These are phyloP conservation scores for Pseudonaja textilis DNA, from an alignment of 2,113 vertebrate genomes.

Conservation along the genomic window DNA sequence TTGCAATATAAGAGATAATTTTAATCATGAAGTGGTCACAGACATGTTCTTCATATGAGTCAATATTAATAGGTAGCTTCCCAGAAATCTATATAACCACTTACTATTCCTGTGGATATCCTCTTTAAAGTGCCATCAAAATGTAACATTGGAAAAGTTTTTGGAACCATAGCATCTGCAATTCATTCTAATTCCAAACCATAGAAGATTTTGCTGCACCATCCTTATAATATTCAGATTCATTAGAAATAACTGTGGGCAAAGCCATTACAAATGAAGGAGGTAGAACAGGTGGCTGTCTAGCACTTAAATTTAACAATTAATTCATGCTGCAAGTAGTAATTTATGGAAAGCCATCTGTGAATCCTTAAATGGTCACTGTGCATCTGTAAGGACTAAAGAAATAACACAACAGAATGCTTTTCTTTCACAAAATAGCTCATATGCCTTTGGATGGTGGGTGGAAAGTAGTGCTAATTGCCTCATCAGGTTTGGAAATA, in stretches of 20 bases:
- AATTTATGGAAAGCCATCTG: slow-evolving; percentile 25
- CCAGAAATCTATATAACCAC: not conserved
- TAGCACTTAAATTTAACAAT: slow-evolving; percentile 26
- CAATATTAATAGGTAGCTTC: not conserved
- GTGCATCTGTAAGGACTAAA: not conserved
- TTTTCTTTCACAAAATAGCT: not conserved
- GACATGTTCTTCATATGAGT: not conserved
- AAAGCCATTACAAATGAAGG: slow-evolving; percentile 6
- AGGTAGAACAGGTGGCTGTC: slow-evolving; percentile 18
- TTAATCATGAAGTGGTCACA: not conserved
- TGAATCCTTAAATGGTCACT: slow-evolving; percentile 15
- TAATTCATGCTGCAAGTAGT: slow-evolving; percentile 18
- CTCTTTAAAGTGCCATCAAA: not conserved
- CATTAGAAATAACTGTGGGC: not conserved
- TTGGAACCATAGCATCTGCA: not conserved
- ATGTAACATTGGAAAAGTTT: not conserved
- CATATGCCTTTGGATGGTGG: not conserved
- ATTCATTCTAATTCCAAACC: not conserved
- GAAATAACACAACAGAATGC: not conserved
- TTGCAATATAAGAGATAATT: not conserved
- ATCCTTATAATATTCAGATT: not conserved
- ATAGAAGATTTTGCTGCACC: not conserved
- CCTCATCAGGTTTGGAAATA: not conserved
- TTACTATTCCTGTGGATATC: not conserved
- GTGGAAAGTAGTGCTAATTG: not conserved